A percentile compares a stretch with the other conserved stretches of the same genome.
phyloP scores from a whole-genome alignment of 2,797 vertebrate species.

The Leptatherina wallacei region DNA sequence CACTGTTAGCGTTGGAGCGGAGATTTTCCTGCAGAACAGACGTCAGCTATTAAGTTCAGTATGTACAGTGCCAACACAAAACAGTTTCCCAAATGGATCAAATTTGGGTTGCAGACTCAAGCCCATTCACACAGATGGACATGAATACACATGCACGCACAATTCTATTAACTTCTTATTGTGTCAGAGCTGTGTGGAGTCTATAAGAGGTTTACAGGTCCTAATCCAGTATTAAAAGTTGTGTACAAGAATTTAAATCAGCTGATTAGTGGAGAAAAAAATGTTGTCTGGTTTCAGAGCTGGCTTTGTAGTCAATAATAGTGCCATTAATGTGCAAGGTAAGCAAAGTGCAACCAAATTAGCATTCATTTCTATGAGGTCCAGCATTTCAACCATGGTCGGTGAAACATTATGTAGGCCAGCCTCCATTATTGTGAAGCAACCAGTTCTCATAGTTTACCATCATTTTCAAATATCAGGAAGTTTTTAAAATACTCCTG shows the following conservation, averaged over 20 bases:
- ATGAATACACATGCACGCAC: background rate
- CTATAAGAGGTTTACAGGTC: conserved; percentile 58
- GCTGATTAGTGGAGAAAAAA: conserved; percentile 34
- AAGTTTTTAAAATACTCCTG: conserved; percentile 37
- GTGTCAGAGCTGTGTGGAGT: conserved; percentile 20
- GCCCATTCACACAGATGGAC: conserved; percentile 3
- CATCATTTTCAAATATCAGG: conserved; percentile 45
- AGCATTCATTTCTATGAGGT: conserved; percentile 51
- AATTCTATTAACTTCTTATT: conserved; percentile 22
- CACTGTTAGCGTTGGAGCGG: conserved; percentile 83
- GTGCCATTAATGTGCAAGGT: conserved; percentile 29
- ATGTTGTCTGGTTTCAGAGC: conserved; percentile 13
- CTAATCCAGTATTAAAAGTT: conserved; percentile 55
- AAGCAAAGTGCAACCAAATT: conserved; percentile 49
- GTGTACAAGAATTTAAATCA: conserved; percentile 29
- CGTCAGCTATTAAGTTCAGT: conserved; percentile 49
- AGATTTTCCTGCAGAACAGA: conserved; percentile 86
- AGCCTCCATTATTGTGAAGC: conserved; percentile 27
- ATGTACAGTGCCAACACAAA: conserved; percentile 28
- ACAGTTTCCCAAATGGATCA: conserved; percentile 32
- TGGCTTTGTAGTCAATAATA: conserved; percentile 19
- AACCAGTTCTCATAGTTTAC: conserved; percentile 39
- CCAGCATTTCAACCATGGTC: conserved; percentile 48
- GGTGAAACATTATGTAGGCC: conserved; percentile 51
- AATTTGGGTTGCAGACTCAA: conserved; percentile 7